Percentiles rank a stretch among this genome's conserved stretches.
Conservation (phyloP, 2,888 invertebrate species). For the Apodemia duryi region DNA sequence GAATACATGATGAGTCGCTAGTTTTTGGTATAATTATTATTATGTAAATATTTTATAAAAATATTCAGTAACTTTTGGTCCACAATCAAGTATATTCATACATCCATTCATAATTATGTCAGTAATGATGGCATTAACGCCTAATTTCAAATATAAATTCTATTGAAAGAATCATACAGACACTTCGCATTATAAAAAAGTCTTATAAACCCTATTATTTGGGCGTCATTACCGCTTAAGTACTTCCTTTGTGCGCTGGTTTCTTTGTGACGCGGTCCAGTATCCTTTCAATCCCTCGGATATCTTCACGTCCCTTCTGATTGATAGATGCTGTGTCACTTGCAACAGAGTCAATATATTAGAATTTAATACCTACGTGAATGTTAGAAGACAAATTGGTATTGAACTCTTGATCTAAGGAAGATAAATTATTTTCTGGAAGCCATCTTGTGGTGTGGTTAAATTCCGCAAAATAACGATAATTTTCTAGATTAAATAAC, state of each 20-base stretch:
- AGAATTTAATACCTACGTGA: conserved; percentile 11
- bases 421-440: conserved; percentile 7
- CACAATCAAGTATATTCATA: too few species aligned
- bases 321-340: conserved; percentile 13
- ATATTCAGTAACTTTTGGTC: too few species aligned
- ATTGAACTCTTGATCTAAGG: conserved; percentile 7
- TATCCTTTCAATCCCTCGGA: conserved; percentile 21
- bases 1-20: too few species aligned
- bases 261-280: conserved; percentile 18
- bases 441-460: background rate
- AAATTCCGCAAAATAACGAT: background rate
- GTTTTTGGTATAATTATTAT: too few species aligned
- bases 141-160: background rate
- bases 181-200: background rate
- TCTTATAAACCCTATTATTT: background rate
- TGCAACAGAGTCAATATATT: conserved; percentile 12
- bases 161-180: background rate
- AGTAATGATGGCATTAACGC: too few species aligned
- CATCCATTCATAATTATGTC: too few species aligned
- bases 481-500: too few species aligned
- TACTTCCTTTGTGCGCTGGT: conserved; percentile 16
- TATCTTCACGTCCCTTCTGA: conserved; percentile 6
- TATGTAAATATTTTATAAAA: too few species aligned
- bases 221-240: conserved; percentile 19
- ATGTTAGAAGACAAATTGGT: conserved; percentile 11